Evolutionary conservation across 2,113 vertebrate genomes (phyloP).

Genomic region (Phyllopteryx taeniolatus): DNA sequence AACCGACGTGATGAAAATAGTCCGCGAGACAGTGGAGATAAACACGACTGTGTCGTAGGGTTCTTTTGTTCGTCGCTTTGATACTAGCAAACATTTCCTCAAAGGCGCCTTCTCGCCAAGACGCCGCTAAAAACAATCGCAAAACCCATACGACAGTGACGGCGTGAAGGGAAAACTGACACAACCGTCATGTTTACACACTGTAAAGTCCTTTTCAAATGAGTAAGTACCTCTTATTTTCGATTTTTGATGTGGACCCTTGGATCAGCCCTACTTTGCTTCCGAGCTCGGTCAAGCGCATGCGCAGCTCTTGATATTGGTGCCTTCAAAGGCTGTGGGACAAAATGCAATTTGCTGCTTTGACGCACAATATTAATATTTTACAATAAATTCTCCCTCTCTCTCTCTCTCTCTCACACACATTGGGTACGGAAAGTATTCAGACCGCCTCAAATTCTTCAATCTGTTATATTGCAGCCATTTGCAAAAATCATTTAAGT

Average conservation of each 20-base stretch:
- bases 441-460: no score
- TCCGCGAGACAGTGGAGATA: accelerated
- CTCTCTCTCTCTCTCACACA: no score
- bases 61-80: constrained; percentile 62
- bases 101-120: constrained; percentile 38
- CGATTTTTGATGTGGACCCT: constrained; percentile 41
- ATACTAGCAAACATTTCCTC: constrained; percentile 64
- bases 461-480: no score
- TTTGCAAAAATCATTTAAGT: no score
- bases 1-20: neutral
- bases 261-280: constrained; percentile 46
- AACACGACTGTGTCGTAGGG: constrained; percentile 1
- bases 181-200: accelerated
- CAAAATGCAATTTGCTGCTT: neutral
- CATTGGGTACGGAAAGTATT: no score
- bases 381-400: no score
- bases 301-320: constrained; percentile 58
- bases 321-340: constrained; percentile 27
- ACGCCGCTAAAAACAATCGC: constrained; percentile 18
- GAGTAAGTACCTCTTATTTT: constrained; percentile 44
- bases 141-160: constrained; percentile 14
- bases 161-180: neutral
- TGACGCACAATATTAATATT: no score
- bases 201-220: neutral
- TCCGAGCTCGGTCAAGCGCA: constrained; percentile 51